These are phyloP conservation scores for Strongylocentrotus purpuratus DNA, from an alignment of 35 echinoderm and acorn worm genomes.

Conservation along the genomic window DNA sequence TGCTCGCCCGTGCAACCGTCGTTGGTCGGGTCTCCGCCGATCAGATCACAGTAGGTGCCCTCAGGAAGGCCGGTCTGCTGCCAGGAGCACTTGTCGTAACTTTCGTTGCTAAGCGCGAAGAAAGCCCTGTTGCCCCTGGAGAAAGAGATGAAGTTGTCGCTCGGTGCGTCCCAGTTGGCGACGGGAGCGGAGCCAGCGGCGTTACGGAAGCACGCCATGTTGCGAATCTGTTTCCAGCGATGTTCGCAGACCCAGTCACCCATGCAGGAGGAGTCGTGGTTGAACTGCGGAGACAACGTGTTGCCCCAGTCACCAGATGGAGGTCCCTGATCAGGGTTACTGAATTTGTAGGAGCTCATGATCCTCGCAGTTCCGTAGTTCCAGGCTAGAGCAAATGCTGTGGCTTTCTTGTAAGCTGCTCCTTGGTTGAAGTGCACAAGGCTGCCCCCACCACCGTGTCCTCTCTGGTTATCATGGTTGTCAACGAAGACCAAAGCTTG, in stretches of 20 bases:
- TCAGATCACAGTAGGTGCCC: slow-evolving; percentile 71
- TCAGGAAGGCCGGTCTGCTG: slow-evolving; percentile 58
- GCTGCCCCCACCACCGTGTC: slow-evolving; percentile 66
- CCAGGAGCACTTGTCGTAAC: not conserved
- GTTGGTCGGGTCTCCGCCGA: slow-evolving; percentile 29
- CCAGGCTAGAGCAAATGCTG: slow-evolving; percentile 77
- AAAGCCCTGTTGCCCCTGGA: slow-evolving; percentile 74
- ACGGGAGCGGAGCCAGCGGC: slow-evolving; percentile 32
- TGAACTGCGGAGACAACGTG: slow-evolving; percentile 31
- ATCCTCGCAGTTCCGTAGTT: slow-evolving; percentile 68
- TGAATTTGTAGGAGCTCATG: slow-evolving; percentile 83
- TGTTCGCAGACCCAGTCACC: slow-evolving; percentile 91
- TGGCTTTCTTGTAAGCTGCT: slow-evolving; percentile 73
- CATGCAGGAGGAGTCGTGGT: slow-evolving; percentile 58
- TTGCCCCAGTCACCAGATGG: slow-evolving; percentile 46
- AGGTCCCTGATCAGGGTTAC: slow-evolving; percentile 55
- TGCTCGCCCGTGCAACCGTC: not conserved
- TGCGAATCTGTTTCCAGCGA: slow-evolving; percentile 67
- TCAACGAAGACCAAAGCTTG: slow-evolving; percentile 79
- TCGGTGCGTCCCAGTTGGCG: slow-evolving; percentile 74
- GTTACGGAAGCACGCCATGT: slow-evolving; percentile 74
- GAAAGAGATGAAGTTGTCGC: slow-evolving; percentile 69
- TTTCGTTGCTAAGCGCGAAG: slow-evolving; percentile 59
- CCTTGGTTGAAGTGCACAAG: slow-evolving; percentile 54
- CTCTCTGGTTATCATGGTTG: slow-evolving; percentile 93